phyloP scores from a whole-genome alignment of 1,140 invertebrate species.

The Rhopalosiphum maidis region DNA sequence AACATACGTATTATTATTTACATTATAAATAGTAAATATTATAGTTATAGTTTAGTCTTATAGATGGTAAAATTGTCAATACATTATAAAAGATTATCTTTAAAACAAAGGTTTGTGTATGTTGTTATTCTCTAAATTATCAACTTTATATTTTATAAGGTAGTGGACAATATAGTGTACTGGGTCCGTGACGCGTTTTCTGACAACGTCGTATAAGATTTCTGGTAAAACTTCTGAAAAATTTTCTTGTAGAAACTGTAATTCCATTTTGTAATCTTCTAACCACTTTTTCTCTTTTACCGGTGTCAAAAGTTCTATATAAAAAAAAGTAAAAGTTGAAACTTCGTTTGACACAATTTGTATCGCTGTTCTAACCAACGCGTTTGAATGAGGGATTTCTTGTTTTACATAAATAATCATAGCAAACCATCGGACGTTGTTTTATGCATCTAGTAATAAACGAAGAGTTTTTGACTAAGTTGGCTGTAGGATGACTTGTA shows the following conservation, averaged over 20 bases:
- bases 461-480: background rate
- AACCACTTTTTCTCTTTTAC: slow-evolving; percentile 3
- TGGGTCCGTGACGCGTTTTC: background rate
- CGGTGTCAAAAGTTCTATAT: background rate
- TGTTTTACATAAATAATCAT: slow-evolving; percentile 16
- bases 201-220: background rate
- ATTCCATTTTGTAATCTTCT: background rate
- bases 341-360: background rate
- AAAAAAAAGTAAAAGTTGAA: slow-evolving; percentile 34
- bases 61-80: background rate
- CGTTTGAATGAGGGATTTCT: background rate
- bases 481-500: background rate
- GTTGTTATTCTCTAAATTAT: background rate
- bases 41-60: background rate
- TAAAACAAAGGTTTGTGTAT: background rate
- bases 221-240: slow-evolving; percentile 26
- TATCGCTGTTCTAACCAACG: background rate
- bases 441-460: background rate
- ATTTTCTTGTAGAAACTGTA: background rate
- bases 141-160: background rate
- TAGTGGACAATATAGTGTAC: background rate
- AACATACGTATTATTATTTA: background rate
- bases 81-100: background rate
- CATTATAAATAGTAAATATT: background rate
- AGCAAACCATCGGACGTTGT: background rate